A percentile compares a stretch with the other conserved stretches of the same genome.
phyloP scores from a whole-genome alignment of 2,797 vertebrate genomes.

The Scarus forsteni region DNA sequence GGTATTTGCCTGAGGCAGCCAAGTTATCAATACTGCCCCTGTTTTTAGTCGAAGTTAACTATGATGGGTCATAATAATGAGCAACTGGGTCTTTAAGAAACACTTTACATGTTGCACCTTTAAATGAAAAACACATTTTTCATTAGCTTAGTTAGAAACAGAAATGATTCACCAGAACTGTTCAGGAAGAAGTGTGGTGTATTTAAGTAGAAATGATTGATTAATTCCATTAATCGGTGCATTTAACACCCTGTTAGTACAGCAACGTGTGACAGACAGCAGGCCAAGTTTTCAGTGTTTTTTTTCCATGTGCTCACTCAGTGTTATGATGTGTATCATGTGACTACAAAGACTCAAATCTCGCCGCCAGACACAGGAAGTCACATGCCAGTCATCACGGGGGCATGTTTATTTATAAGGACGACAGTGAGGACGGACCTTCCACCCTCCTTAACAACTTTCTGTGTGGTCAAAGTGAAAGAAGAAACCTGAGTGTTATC shows the following conservation, averaged over 20 bases:
- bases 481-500: constrained; percentile 5
- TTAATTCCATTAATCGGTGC: constrained; percentile 4
- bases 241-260: constrained; percentile 7
- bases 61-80: too few species aligned
- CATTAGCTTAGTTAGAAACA: not conserved
- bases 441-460: constrained; percentile 38
- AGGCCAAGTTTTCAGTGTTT: constrained; percentile 19
- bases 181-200: not conserved
- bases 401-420: constrained; percentile 78
- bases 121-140: not conserved
- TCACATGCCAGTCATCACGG: constrained; percentile 83
- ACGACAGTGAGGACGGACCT: constrained; percentile 57
- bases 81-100: not conserved
- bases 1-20: too few species aligned
- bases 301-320: constrained; percentile 48
- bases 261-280: constrained; percentile 10
- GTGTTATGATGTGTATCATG: constrained; percentile 71
- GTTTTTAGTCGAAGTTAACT: too few species aligned
- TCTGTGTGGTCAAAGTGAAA: constrained; percentile 47
- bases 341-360: constrained; percentile 71
- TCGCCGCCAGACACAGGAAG: constrained; percentile 76
- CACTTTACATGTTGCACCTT: not conserved
- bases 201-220: not conserved
- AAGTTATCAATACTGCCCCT: too few species aligned
- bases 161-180: not conserved